Base-by-base conservation (phyloP, 2,113 vertebrate species). In the Nerophis ophidion region DNA sequence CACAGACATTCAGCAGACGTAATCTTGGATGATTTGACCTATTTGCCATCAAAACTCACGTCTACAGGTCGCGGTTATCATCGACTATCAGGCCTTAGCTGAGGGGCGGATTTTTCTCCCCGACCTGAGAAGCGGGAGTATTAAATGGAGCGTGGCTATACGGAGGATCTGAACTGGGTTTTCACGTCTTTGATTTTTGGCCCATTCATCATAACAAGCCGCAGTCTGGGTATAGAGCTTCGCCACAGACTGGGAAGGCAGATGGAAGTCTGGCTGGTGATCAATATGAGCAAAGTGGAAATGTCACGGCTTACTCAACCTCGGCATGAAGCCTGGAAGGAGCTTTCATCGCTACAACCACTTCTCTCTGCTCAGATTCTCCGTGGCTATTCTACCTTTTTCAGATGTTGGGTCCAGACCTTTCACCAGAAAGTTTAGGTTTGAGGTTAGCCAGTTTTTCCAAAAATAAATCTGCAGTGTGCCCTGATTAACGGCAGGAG, bases 211-310 rank as follows among this genome's bases (percentile, higher is more conserved):
- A 84, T 84, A 83, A 77, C 75, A 66, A 35, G 46, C 70, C 77
- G 70, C 69, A 67, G 77, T 70, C 77, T 76, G 69, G 81, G 83
- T 76, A 70, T 56, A 70, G 73, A 1, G 77, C 70, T 75, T 64
- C 59, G 71, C 71, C 77, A 68, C 72, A 72, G 77, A 75, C 66
- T 65, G 66, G 64, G 60, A 59, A 62, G 77, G 64, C 61, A 60
- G 60, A 75, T 76, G 82, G 66, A 69, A 77, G 58, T 65, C 74
- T 84, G 86, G 83, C 81, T 74, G 81, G 71, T 80, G 83, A 89
- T 89, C 84, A 87, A 89, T 88, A 84, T 84, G 77, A 84, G 79
- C 83, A 87, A 88, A 88, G 88, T 82, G 86, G 83, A 89, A 88
- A 90, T 89, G 89, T 88, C 89, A 89, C 74, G 80, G 77, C 84